Percentiles rank a stretch among this genome's conserved stretches.
Conservation (phyloP, 2,888 invertebrate genomes). For the Lissonota sp. region DNA sequence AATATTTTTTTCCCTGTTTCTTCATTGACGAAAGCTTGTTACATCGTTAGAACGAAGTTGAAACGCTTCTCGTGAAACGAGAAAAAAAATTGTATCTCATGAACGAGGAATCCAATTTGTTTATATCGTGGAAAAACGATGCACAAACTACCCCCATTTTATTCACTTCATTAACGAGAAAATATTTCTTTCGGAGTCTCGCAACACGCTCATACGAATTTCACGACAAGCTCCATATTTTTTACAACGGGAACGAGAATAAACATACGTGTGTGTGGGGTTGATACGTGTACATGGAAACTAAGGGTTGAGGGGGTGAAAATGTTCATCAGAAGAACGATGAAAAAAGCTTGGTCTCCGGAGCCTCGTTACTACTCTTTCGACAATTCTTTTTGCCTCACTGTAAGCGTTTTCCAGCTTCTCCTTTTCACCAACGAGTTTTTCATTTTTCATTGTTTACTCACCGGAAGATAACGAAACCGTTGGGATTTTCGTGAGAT, state of each 20-base stretch:
- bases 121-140: slow-evolving; percentile 1
- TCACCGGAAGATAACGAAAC: slow-evolving; percentile 42
- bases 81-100: neutral
- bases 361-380: slow-evolving; percentile 58
- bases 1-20: neutral
- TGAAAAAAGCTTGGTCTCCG: slow-evolving; percentile 24
- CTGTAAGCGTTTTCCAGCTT: neutral
- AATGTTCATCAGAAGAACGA: slow-evolving; percentile 6
- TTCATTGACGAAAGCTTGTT: too few relatives aligned
- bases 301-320: neutral
- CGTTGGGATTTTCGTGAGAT: neutral
- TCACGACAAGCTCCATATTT: slow-evolving; percentile 21
- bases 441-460: slow-evolving; percentile 21
- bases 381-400: slow-evolving; percentile 42
- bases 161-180: slow-evolving; percentile 45
- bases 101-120: neutral
- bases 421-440: neutral
- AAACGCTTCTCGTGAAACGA: neutral
- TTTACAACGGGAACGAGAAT: slow-evolving; percentile 19
- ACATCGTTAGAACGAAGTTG: neutral
- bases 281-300: slow-evolving; percentile 4
- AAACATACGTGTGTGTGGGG: neutral
- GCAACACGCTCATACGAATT: slow-evolving; percentile 41
- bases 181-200: slow-evolving; percentile 50
- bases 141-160: slow-evolving; percentile 32